Base-by-base conservation (phyloP, 1,140 invertebrate species). In the Temnothorax nylanderi region DNA sequence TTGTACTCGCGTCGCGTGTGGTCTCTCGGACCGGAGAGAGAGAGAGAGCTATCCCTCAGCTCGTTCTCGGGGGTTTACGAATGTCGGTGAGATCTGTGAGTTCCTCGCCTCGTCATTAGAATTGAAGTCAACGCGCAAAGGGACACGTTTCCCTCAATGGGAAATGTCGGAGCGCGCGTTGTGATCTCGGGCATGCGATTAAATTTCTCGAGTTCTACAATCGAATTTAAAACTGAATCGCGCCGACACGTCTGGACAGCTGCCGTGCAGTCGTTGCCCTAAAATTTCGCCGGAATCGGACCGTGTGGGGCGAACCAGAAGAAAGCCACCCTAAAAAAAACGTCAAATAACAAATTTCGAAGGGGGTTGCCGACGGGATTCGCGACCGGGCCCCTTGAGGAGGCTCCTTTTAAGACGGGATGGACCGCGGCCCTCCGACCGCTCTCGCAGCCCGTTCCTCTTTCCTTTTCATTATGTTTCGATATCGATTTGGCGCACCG, bases 401-500 rank as follows among this genome's bases (percentile, higher is more conserved):
- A 87, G 65, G 72, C 67, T 84, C 67, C 77, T 78, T 77, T 67
- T 41, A 71, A 86, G 75, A 89, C 81, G 62, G 62, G 86, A 89
- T 88, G 56, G 84, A 67, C 62, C 77, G 77, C 77, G 77, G 64
- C 74, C 75, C 85, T 77, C 85, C 76, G 78, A 84, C 85, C 87
- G 85, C 56, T 64, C 34, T 69, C 80, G 74, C 82, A 92, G 89
- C 87, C 89, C 89, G 82, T 87, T 78, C 72, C 74, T 88, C 82
- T 82, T 82, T 89, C 85, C 54, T 71, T 86, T 74, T 88, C 88
- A 90, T 92, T 94, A 91, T 93, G 54, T 92, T 91, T 74, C 89
- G 88, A 91, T 86, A 91, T 92, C 90, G 90, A 91, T 88, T 88
- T 92, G 87, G 90, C 88, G 91, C 90, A 85, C 75, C 87, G 41